A percentile compares a stretch with the other conserved stretches of the same genome.
phyloP scores from a whole-genome alignment of 2,113 vertebrate species.

The Maccullochella peelii region DNA sequence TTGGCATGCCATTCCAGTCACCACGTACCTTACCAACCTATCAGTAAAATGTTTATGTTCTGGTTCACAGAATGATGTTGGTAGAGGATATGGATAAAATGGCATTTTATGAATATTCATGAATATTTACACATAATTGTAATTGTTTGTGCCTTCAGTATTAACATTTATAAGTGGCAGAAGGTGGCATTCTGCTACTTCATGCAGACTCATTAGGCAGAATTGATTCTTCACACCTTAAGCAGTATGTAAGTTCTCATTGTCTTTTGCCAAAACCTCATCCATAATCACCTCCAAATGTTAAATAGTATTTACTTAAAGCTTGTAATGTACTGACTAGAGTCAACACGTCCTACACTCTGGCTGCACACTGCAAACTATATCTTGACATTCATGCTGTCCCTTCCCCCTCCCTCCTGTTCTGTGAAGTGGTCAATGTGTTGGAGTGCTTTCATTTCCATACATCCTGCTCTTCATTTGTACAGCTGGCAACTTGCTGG shows the following conservation, averaged over 20 bases:
- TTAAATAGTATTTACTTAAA: not conserved
- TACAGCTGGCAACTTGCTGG: conserved; percentile 58
- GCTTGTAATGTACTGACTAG: not conserved
- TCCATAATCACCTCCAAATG: not conserved
- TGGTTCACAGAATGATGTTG: too few relatives aligned
- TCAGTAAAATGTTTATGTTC: too few relatives aligned
- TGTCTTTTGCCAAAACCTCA: not conserved
- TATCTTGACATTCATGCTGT: not conserved
- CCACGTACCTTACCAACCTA: too few relatives aligned
- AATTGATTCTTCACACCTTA: not conserved
- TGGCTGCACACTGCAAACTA: conserved; percentile 16
- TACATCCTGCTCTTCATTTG: conserved; percentile 65
- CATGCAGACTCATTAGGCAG: not conserved
- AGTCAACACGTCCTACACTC: not conserved
- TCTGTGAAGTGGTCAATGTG: conserved; percentile 41
- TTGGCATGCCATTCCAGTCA: too few relatives aligned
- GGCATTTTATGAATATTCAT: not conserved
- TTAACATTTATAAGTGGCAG: not conserved
- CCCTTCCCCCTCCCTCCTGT: conserved; percentile 4
- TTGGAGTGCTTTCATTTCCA: conserved; percentile 37
- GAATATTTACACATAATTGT: not conserved
- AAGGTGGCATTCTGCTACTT: too few relatives aligned
- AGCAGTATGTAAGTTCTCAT: not conserved
- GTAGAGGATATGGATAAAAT: not conserved
- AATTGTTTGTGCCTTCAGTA: not conserved